phyloP scores from a whole-genome alignment of 2,797 vertebrate species.

The Myotis vivesi region DNA sequence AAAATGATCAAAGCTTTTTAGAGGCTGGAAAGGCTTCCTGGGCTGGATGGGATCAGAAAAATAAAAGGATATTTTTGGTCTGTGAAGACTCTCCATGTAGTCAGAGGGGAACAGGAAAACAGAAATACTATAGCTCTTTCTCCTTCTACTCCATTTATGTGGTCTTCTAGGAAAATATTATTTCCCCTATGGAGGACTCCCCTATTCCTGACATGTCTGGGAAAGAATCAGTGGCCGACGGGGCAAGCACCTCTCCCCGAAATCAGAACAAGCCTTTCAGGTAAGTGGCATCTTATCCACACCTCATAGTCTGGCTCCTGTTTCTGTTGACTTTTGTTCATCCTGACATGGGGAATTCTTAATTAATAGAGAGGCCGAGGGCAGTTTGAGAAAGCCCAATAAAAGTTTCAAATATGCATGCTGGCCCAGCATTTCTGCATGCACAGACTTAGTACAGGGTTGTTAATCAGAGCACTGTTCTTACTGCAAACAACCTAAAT shows the following conservation, averaged over 20 bases:
- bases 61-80: background rate
- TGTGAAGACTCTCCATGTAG: background rate
- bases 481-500: background rate
- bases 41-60: background rate
- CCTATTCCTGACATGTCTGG: constrained; percentile 95
- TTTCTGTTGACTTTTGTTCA: background rate
- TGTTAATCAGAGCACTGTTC: background rate
- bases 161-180: constrained; percentile 94
- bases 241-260: constrained; percentile 95
- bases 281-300: constrained; percentile 78
- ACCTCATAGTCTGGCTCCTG: too few species aligned
- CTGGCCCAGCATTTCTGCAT: background rate
- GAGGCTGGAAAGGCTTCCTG: background rate
- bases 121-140: background rate
- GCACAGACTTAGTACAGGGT: background rate
- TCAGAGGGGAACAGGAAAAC: background rate
- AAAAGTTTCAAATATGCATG: background rate
- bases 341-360: background rate
- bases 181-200: constrained; percentile 98
- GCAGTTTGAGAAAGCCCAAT: background rate
- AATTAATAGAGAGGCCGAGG: background rate
- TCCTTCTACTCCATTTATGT: background rate
- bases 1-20: background rate
- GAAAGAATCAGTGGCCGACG: constrained; percentile 92
- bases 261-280: constrained; percentile 98